Percentiles rank a stretch among this genome's conserved stretches.
Evolutionary conservation across 2,797 vertebrate species (phyloP).

Genomic region (Pseudochirops corinnae): DNA sequence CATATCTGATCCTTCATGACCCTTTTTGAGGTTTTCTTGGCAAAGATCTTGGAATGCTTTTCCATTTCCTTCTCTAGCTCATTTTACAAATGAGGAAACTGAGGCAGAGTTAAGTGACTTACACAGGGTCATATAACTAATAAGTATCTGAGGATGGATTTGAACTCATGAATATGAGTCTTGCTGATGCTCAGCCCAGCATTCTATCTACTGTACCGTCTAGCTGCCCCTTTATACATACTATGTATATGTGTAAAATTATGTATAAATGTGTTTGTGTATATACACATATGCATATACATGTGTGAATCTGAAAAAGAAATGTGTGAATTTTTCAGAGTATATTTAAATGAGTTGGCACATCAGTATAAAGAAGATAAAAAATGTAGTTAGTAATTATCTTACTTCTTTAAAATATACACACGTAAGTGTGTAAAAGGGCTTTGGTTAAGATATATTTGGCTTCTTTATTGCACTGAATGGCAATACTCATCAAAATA

Average conservation of each 20-base stretch:
- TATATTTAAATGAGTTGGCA: neutral
- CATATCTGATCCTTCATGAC: neutral
- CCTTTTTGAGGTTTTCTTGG: neutral
- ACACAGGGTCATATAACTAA: neutral
- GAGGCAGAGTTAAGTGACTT: neutral
- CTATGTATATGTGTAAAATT: neutral
- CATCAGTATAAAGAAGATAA: slow-evolving; percentile 26
- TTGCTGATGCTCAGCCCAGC: neutral
- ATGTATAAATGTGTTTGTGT: slow-evolving; percentile 21
- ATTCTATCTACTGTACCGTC: neutral
- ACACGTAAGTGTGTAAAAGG: neutral
- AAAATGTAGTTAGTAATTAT: neutral
- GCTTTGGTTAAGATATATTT: slow-evolving; percentile 3
- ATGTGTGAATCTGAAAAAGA: slow-evolving; percentile 30
- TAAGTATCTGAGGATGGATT: neutral
- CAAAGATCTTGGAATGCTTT: neutral
- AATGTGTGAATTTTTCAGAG: slow-evolving; percentile 5
- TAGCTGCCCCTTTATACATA: neutral
- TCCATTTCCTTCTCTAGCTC: neutral
- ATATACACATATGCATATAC: neutral
- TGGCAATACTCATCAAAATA: neutral
- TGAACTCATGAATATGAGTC: neutral
- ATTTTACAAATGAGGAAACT: neutral
- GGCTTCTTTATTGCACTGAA: slow-evolving; percentile 9
- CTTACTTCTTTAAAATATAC: slow-evolving; percentile 39